A percentile compares a stretch with the other conserved stretches of the same genome.
Evolutionary conservation across 2,113 vertebrate species (phyloP).

Genomic region (Thryonomys swinderianus): DNA sequence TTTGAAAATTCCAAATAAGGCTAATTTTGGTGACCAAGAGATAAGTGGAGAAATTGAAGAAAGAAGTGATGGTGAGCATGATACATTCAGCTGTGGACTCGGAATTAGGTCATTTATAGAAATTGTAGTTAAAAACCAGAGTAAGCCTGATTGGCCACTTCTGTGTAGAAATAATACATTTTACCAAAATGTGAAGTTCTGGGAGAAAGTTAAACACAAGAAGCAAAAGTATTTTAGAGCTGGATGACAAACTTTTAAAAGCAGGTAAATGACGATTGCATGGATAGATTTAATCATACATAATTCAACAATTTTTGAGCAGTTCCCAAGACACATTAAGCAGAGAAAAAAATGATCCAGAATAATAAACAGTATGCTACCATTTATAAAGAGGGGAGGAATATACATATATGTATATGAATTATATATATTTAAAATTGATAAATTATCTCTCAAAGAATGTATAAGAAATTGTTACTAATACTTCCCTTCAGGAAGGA

Average conservation of each 20-base stretch:
- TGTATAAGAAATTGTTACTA: not conserved
- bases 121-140: not conserved
- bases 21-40: not conserved
- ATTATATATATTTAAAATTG: not conserved
- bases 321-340: not conserved
- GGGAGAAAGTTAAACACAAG: not conserved
- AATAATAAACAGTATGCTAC: not conserved
- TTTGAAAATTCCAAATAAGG: not conserved
- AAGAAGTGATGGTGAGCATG: not conserved
- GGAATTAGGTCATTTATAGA: not conserved
- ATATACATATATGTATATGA: not conserved
- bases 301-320: not conserved
- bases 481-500: not conserved
- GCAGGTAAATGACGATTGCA: not conserved
- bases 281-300: conserved; percentile 4
- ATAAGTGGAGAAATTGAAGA: not conserved
- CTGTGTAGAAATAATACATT: not conserved
- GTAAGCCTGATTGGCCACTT: not conserved
- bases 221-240: conserved; percentile 49
- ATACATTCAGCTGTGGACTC: not conserved
- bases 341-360: not conserved
- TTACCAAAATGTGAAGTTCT: not conserved
- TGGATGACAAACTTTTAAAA: not conserved
- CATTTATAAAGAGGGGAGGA: not conserved
- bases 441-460: not conserved